Evolutionary conservation across 2,888 invertebrate species (phyloP).

Genomic region (Carcina quercana): DNA sequence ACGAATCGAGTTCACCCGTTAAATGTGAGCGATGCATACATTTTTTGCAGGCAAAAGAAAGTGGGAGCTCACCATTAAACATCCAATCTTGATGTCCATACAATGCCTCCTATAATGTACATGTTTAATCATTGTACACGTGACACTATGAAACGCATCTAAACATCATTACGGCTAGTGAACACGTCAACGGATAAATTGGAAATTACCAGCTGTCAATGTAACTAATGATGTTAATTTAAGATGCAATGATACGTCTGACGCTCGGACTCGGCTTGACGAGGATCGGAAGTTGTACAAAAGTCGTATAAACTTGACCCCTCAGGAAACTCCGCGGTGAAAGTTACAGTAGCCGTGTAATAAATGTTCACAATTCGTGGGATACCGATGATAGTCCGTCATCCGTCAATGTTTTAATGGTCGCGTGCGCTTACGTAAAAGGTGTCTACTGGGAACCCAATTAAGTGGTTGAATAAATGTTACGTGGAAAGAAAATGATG

Average conservation of each 20-base stretch:
- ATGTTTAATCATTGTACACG: slow-evolving; percentile 16
- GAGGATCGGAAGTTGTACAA: not conserved
- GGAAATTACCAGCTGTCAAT: slow-evolving; percentile 41
- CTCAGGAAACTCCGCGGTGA: slow-evolving; percentile 51
- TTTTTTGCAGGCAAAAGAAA: slow-evolving; percentile 30
- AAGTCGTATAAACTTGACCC: not conserved
- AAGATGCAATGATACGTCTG: slow-evolving; percentile 33
- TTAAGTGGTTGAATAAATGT: too few relatives aligned
- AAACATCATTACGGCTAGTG: slow-evolving; percentile 8
- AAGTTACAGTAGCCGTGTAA: slow-evolving; percentile 57
- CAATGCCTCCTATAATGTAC: slow-evolving; percentile 13
- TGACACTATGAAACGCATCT: slow-evolving; percentile 21
- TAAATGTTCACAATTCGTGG: slow-evolving; percentile 20
- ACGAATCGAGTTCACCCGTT: too few relatives aligned
- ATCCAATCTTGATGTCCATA: slow-evolving; percentile 12
- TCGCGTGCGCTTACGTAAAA: too few relatives aligned
- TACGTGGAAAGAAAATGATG: too few relatives aligned
- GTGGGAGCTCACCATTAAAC: slow-evolving; percentile 17
- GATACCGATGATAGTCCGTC: slow-evolving; percentile 9
- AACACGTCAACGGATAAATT: slow-evolving; percentile 32
- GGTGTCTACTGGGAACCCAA: too few relatives aligned
- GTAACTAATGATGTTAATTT: slow-evolving; percentile 39
- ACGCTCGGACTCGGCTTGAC: slow-evolving; percentile 29
- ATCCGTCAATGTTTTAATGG: slow-evolving; percentile 9
- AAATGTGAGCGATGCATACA: too few relatives aligned